phyloP scores from a whole-genome alignment of 2,888 invertebrate species.

The Platycnemis pennipes region DNA sequence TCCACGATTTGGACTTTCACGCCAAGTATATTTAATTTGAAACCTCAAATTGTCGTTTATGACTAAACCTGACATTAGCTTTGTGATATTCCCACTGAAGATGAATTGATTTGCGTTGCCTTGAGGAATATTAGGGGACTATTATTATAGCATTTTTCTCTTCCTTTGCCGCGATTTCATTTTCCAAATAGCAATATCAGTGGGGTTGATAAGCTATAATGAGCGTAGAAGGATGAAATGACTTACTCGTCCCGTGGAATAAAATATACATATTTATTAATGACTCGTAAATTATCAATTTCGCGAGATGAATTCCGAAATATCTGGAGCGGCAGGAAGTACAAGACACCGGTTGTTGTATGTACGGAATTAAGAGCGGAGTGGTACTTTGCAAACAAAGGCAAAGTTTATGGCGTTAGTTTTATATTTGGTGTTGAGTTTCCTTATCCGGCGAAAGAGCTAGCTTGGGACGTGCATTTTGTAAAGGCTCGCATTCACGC shows the following conservation, averaged over 20 bases:
- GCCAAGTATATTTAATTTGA: too few relatives aligned
- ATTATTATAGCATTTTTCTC: not conserved
- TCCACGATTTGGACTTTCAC: too few relatives aligned
- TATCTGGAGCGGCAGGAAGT: not conserved
- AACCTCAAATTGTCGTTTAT: too few relatives aligned
- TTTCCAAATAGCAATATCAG: not conserved
- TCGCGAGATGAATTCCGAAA: not conserved
- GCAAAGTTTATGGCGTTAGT: constrained; percentile 18
- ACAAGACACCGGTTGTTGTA: not conserved
- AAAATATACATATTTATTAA: not conserved
- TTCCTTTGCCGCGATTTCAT: not conserved
- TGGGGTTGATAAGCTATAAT: not conserved
- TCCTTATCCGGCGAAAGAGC: constrained; percentile 23
- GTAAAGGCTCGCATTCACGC: not conserved
- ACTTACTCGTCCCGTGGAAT: not conserved
- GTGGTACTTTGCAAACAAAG: not conserved
- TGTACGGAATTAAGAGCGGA: not conserved
- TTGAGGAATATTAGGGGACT: too few relatives aligned
- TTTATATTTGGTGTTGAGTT: constrained; percentile 20
- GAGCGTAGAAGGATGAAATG: not conserved
- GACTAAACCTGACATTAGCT: too few relatives aligned
- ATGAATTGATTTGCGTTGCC: too few relatives aligned
- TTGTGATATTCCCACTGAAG: too few relatives aligned
- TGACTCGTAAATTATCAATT: constrained; percentile 1
- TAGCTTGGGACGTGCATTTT: not conserved